A percentile compares a stretch with the other conserved stretches of the same genome.
phyloP scores from a whole-genome alignment of 2,888 invertebrate genomes.

The Axea sp. region DNA sequence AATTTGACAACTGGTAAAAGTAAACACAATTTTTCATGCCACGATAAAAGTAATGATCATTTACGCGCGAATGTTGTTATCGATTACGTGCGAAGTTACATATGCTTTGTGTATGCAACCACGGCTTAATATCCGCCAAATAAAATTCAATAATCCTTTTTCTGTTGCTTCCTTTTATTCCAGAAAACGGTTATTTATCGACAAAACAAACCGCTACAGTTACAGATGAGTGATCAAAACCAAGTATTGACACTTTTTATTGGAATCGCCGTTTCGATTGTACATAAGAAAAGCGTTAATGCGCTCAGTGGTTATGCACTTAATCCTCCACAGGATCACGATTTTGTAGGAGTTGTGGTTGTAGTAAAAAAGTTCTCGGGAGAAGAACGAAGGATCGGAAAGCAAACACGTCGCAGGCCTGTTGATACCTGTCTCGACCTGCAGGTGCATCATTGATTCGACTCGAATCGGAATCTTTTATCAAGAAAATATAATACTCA shows the following conservation, averaged over 20 bases:
- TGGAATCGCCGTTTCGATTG: constrained; percentile 28
- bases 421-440: constrained; percentile 75
- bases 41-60: constrained; percentile 17
- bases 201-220: constrained; percentile 16
- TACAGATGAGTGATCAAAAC: constrained; percentile 51
- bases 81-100: too few relatives aligned
- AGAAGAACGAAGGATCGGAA: constrained; percentile 31
- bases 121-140: too few relatives aligned
- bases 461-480: constrained; percentile 62
- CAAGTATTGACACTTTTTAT: constrained; percentile 52
- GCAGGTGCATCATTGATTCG: constrained; percentile 71
- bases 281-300: constrained; percentile 44
- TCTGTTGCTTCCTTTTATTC: constrained; percentile 14
- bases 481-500: constrained; percentile 66
- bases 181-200: background rate
- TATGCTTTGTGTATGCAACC: too few relatives aligned
- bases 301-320: constrained; percentile 54
- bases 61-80: too few relatives aligned
- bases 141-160: too few relatives aligned
- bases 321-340: constrained; percentile 30
- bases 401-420: constrained; percentile 71
- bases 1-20: too few relatives aligned
- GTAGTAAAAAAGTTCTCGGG: constrained; percentile 44
- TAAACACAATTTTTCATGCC: background rate
- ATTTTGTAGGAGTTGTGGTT: constrained; percentile 52